A percentile compares a stretch with the other conserved stretches of the same genome.
Conservation (phyloP, 1,140 invertebrate species). For the Hyposmocoma kahamanoa region DNA sequence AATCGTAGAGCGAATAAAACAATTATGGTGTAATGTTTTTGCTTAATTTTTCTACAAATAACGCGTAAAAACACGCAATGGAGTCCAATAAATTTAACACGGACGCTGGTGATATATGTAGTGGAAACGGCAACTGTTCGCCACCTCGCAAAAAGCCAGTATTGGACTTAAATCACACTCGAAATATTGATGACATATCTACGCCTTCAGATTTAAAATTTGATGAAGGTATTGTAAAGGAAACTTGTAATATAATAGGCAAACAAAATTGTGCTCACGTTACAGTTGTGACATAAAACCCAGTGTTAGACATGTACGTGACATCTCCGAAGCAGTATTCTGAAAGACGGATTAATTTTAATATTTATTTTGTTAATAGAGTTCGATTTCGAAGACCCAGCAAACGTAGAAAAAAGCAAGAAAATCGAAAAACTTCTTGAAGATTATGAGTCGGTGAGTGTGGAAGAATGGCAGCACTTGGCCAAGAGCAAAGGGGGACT, state of each 20-base stretch:
- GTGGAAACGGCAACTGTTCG: slow-evolving; percentile 55
- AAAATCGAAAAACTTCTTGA: slow-evolving; percentile 57
- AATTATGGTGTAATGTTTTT: slow-evolving; percentile 69
- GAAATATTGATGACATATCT: slow-evolving; percentile 73
- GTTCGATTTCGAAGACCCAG: slow-evolving; percentile 52
- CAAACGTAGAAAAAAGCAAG: slow-evolving; percentile 53
- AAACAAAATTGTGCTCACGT: too few relatives aligned
- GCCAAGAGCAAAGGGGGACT: slow-evolving; percentile 75
- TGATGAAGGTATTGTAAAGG: slow-evolving; percentile 70
- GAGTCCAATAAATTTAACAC: slow-evolving; percentile 46
- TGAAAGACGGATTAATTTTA: slow-evolving; percentile 26
- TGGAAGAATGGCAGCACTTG: slow-evolving; percentile 72
- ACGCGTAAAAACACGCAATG: slow-evolving; percentile 53
- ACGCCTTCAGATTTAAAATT: slow-evolving; percentile 71
- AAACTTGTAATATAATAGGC: too few relatives aligned
- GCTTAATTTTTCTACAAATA: slow-evolving; percentile 32
- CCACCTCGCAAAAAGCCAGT: slow-evolving; percentile 31
- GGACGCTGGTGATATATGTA: slow-evolving; percentile 47
- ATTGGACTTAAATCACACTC: slow-evolving; percentile 46
- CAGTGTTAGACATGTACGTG: too few relatives aligned
- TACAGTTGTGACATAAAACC: too few relatives aligned
- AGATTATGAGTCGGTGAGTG: slow-evolving; percentile 50
- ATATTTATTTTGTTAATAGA: slow-evolving; percentile 46
- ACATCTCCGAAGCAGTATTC: too few relatives aligned
- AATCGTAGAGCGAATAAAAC: too few relatives aligned